These are phyloP conservation scores for Stenodema calcarata DNA, from an alignment of 2,888 invertebrate genomes.

Conservation along the genomic window DNA sequence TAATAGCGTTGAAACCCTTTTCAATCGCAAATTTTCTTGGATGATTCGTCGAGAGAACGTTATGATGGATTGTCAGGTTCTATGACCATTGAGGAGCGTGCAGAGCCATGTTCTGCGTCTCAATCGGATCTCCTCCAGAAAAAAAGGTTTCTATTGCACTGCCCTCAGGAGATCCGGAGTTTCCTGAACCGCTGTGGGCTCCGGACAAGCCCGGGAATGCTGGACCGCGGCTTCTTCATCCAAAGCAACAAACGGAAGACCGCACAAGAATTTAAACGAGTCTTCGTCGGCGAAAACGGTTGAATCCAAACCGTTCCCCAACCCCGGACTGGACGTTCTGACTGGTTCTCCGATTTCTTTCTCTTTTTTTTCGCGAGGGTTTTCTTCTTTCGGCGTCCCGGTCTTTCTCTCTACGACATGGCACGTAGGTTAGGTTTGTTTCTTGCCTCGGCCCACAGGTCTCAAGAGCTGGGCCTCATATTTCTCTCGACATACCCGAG, in stretches of 20 bases:
- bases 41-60: too few relatives aligned
- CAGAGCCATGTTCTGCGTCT: too few relatives aligned
- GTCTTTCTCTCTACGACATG: not conserved
- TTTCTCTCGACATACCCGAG: not conserved
- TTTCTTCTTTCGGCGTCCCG: not conserved
- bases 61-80: too few relatives aligned
- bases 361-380: not conserved
- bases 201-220: not conserved
- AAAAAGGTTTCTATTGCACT: too few relatives aligned
- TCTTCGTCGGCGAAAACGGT: not conserved
- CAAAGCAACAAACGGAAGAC: not conserved
- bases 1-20: too few relatives aligned
- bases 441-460: not conserved
- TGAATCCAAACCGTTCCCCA: not conserved
- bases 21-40: too few relatives aligned
- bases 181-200: too few relatives aligned
- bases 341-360: conserved; percentile 2
- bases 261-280: conserved; percentile 2
- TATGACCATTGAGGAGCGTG: too few relatives aligned
- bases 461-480: not conserved
- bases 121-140: too few relatives aligned
- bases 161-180: too few relatives aligned
- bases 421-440: not conserved
- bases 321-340: not conserved
- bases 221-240: not conserved